These are phyloP conservation scores for Clarias magur DNA, from an alignment of 2,113 vertebrate species.

Conservation along the genomic window DNA sequence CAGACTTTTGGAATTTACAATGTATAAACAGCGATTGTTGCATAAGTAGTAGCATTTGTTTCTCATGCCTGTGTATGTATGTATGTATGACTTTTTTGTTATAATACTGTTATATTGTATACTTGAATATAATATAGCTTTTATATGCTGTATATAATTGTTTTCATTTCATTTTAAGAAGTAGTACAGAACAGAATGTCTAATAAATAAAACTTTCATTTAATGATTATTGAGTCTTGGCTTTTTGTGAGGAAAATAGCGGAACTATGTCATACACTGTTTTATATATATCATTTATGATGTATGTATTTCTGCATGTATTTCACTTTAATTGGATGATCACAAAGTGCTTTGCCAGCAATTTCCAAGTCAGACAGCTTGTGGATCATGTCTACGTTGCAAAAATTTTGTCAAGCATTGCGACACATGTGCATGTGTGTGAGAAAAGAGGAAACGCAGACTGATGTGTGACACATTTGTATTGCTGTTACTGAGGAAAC, in stretches of 20 bases:
- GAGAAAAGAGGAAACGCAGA: conserved; percentile 68
- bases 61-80: not conserved
- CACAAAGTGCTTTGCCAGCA: conserved; percentile 3
- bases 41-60: not conserved
- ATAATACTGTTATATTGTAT: not conserved
- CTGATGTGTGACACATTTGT: conserved; percentile 43
- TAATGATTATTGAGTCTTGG: not conserved
- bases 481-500: not conserved
- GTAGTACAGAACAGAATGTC: not conserved
- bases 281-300: not conserved
- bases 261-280: not conserved
- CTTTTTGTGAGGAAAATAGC: not conserved
- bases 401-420: conserved; percentile 57
- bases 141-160: conserved; percentile 9
- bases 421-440: conserved; percentile 60
- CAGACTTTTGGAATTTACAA: not conserved
- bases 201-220: conserved; percentile 25
- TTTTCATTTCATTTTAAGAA: not conserved
- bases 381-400: not conserved
- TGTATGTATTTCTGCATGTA: too few species aligned
- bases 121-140: not conserved
- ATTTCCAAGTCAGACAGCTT: not conserved
- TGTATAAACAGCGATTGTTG: not conserved
- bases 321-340: not conserved
- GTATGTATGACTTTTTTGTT: not conserved